A percentile compares a stretch with the other conserved stretches of the same genome.
Evolutionary conservation across 2,113 vertebrate species (phyloP).

Genomic region (Pseudonaja textilis): DNA sequence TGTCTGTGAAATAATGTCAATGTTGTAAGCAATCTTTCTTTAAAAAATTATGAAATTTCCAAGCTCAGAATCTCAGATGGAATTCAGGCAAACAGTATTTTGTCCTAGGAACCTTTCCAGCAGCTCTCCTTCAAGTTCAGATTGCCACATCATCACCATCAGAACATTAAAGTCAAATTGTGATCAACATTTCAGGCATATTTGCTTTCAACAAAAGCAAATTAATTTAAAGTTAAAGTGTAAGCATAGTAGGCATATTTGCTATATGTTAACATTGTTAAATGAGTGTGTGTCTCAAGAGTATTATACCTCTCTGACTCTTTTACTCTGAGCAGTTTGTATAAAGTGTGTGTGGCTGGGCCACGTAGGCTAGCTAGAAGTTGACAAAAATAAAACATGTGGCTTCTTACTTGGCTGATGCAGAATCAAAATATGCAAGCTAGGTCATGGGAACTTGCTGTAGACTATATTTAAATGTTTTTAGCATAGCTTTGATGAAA

Average conservation of each 20-base stretch:
- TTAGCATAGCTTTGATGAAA: slow-evolving; percentile 21
- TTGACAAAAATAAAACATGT: slow-evolving; percentile 66
- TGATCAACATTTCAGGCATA: slow-evolving; percentile 33
- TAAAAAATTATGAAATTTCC: slow-evolving; percentile 63
- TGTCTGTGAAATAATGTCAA: slow-evolving; percentile 66
- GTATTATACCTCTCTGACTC: slow-evolving; percentile 30
- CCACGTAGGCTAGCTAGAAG: slow-evolving; percentile 67
- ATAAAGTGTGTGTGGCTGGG: slow-evolving; percentile 62
- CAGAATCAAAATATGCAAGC: slow-evolving; percentile 59
- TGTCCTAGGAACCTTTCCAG: slow-evolving; percentile 60
- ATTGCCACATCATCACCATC: slow-evolving; percentile 74
- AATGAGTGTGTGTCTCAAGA: slow-evolving; percentile 20
- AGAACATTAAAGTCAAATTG: slow-evolving; percentile 54
- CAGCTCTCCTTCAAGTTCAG: slow-evolving; percentile 64
- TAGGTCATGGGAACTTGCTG: slow-evolving; percentile 42
- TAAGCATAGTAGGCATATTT: neutral
- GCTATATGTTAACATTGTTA: slow-evolving; percentile 4
- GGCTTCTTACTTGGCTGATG: slow-evolving; percentile 58
- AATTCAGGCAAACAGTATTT: slow-evolving; percentile 58
- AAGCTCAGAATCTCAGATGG: slow-evolving; percentile 56
- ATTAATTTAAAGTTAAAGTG: slow-evolving; percentile 39
- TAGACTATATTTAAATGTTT: slow-evolving; percentile 46
- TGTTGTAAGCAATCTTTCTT: slow-evolving; percentile 64
- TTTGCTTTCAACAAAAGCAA: slow-evolving; percentile 37
- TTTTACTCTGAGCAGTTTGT: slow-evolving; percentile 49